A percentile compares a stretch with the other conserved stretches of the same genome.
Evolutionary conservation across 2,888 invertebrate genomes (phyloP).

Genomic region (Ichneumoninae sp.): DNA sequence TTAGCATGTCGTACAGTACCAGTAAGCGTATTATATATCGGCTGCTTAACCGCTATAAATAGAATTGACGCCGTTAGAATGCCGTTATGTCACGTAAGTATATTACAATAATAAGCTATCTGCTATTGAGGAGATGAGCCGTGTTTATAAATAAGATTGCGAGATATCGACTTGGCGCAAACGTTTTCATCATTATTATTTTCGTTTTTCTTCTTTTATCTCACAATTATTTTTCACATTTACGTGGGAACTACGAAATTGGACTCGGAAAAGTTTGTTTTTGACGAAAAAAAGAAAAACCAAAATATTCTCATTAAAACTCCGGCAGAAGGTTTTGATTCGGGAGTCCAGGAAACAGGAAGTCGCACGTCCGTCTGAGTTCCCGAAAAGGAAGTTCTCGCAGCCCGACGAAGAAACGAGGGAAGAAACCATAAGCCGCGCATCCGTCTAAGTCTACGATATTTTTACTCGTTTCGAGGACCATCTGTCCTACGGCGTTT

Average conservation of each 20-base stretch:
- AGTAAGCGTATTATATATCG: constrained; percentile 10
- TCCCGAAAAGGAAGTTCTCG: constrained; percentile 37
- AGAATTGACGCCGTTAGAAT: constrained; percentile 60
- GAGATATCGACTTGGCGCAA: neutral
- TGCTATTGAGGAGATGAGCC: neutral
- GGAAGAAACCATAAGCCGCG: constrained; percentile 21
- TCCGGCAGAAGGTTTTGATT: constrained; percentile 33
- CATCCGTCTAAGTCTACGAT: constrained; percentile 34
- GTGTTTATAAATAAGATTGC: constrained; percentile 34
- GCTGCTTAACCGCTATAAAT: constrained; percentile 40
- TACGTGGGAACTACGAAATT: neutral
- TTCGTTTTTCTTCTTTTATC: neutral
- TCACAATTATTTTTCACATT: neutral
- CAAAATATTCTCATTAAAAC: constrained; percentile 13
- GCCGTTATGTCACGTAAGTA: constrained; percentile 66
- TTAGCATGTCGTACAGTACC: constrained; percentile 14
- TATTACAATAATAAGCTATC: constrained; percentile 53
- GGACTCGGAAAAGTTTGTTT: neutral
- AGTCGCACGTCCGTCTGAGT: constrained; percentile 32
- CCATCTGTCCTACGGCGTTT: constrained; percentile 25
- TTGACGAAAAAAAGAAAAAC: neutral
- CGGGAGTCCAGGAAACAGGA: constrained; percentile 35
- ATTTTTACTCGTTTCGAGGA: constrained; percentile 36
- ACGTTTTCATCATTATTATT: neutral
- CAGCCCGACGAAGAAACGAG: constrained; percentile 4